These are phyloP conservation scores for Microctonus brassicae DNA, from an alignment of 2,888 invertebrate genomes.

Conservation along the genomic window DNA sequence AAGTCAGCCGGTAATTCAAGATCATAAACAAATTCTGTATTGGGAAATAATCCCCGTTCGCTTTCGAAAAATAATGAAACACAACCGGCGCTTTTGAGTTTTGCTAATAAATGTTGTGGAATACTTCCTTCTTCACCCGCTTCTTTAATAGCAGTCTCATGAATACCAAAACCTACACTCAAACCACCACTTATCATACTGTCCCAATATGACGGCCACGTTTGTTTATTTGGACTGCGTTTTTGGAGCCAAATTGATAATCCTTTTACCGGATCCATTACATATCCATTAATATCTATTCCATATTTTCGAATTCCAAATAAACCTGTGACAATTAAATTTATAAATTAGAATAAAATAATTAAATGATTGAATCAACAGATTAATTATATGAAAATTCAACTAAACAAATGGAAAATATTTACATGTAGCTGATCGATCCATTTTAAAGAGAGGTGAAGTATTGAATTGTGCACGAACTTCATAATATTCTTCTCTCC, in stretches of 20 bases:
- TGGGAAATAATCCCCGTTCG: constrained; percentile 92
- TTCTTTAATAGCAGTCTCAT: constrained; percentile 93
- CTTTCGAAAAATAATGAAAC: constrained; percentile 95
- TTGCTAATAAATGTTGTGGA: constrained; percentile 81
- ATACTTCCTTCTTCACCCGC: constrained; percentile 95
- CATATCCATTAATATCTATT: constrained; percentile 94
- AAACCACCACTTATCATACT: constrained; percentile 96
- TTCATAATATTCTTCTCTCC: constrained; percentile 96
- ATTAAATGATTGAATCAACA: too few relatives aligned
- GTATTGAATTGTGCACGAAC: constrained; percentile 83
- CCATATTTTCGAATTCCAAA: constrained; percentile 96
- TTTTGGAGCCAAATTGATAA: constrained; percentile 94
- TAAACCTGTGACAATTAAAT: constrained; percentile 71
- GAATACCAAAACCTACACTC: constrained; percentile 88
- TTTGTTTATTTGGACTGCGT: constrained; percentile 91
- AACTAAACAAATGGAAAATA: constrained; percentile 40
- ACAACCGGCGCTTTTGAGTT: constrained; percentile 83
- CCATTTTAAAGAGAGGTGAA: constrained; percentile 81
- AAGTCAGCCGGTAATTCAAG: constrained; percentile 92
- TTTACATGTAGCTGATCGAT: constrained; percentile 90
- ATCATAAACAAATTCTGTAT: constrained; percentile 95
- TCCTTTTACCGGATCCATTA: constrained; percentile 86
- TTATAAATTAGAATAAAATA: constrained; percentile 17
- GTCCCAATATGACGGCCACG: constrained; percentile 97
- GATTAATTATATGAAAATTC: too few relatives aligned